Conservation (phyloP, 2,797 vertebrate genomes). For the Graptemys geographica region DNA sequence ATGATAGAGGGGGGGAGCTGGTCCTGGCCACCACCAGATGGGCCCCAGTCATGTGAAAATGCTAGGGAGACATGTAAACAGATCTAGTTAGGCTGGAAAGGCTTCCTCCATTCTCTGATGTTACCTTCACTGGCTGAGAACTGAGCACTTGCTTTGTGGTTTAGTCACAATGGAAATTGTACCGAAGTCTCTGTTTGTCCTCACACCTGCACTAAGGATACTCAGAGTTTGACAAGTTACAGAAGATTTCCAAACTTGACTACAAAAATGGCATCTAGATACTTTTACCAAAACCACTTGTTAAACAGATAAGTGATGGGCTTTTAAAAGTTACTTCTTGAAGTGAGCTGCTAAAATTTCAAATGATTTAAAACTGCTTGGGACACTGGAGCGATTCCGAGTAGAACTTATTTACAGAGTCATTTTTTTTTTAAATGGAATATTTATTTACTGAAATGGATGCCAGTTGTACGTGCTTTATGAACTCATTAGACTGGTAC, state of each 20-base stretch:
- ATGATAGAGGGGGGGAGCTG: not conserved
- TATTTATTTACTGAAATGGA: slow-evolving; percentile 31
- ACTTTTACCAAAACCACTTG: not conserved
- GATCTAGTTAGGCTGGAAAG: not conserved
- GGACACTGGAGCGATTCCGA: slow-evolving; percentile 12
- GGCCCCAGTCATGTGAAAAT: not conserved
- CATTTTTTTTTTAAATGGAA: not conserved
- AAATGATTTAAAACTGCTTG: slow-evolving; percentile 28
- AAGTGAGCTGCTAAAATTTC: slow-evolving; percentile 15
- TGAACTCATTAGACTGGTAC: slow-evolving; percentile 7
- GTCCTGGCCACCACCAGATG: not conserved
- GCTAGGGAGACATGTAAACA: not conserved
- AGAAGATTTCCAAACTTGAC: not conserved
- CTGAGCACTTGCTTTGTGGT: not conserved
- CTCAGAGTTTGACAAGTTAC: not conserved
- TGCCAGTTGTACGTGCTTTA: slow-evolving; percentile 22
- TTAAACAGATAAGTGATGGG: not conserved
- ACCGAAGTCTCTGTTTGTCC: not conserved
- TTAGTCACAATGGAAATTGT: not conserved
- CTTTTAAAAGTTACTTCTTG: slow-evolving; percentile 23
- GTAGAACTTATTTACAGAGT: slow-evolving; percentile 28
- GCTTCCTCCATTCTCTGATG: not conserved
- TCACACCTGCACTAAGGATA: not conserved
- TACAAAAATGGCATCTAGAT: not conserved
- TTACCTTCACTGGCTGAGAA: not conserved